Percentiles rank a stretch among this genome's conserved stretches.
These are phyloP conservation scores for Plecotus auritus DNA, from an alignment of 2,113 vertebrate genomes.

Conservation along the genomic window DNA sequence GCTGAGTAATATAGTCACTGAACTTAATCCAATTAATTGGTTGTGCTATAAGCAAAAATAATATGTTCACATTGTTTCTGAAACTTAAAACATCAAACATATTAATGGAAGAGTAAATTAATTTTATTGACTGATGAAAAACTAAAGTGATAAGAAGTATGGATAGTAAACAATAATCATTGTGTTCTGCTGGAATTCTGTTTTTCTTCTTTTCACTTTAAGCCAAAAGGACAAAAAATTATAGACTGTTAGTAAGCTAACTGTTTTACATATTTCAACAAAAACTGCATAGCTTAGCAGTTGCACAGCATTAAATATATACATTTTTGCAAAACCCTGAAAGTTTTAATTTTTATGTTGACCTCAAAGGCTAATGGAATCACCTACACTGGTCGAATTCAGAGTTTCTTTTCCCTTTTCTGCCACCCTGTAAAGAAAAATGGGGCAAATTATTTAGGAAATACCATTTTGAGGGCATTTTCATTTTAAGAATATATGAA, in stretches of 20 bases:
- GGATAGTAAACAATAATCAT: constrained; percentile 70
- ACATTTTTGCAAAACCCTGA: constrained; percentile 80
- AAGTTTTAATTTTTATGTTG: constrained; percentile 58
- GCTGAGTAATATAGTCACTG: background rate
- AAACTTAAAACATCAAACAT: constrained; percentile 56
- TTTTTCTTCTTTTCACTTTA: constrained; percentile 74
- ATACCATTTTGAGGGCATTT: background rate
- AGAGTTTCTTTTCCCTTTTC: constrained; percentile 88
- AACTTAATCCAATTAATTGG: constrained; percentile 7
- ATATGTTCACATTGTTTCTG: constrained; percentile 16
- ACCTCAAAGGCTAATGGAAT: constrained; percentile 67
- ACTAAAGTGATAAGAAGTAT: constrained; percentile 74
- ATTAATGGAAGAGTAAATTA: constrained; percentile 84
- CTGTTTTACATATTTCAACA: constrained; percentile 64
- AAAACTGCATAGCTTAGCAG: constrained; percentile 79
- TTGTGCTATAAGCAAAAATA: background rate
- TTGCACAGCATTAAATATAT: constrained; percentile 75
- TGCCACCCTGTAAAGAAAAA: constrained; percentile 85
- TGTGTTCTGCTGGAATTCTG: constrained; percentile 72
- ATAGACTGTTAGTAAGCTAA: constrained; percentile 72
- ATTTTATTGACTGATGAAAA: constrained; percentile 86
- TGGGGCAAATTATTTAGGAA: constrained; percentile 52
- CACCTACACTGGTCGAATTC: constrained; percentile 88
- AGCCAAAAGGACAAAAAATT: constrained; percentile 74
- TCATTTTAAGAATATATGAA: constrained; percentile 44